phyloP scores from a whole-genome alignment of 1,140 invertebrate species.

The Formica selysi region DNA sequence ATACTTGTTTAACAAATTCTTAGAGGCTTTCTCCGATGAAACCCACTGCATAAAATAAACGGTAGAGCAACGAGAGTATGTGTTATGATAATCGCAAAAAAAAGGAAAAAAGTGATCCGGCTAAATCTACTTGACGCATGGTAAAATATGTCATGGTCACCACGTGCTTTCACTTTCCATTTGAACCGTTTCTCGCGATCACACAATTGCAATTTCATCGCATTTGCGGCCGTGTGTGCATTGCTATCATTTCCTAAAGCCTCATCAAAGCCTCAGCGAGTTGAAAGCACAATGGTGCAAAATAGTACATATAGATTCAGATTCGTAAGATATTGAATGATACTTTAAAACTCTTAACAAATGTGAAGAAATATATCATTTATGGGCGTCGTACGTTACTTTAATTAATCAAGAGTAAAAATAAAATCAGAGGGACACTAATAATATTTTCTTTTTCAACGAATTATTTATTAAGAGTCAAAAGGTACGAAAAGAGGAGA shows the following conservation, averaged over 20 bases:
- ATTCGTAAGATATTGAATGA: neutral
- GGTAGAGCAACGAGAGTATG: neutral
- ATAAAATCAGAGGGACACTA: neutral
- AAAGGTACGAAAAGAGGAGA: too few species aligned
- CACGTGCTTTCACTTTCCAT: constrained; percentile 56
- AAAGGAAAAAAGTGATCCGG: neutral
- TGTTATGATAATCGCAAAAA: constrained; percentile 9
- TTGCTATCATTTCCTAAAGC: constrained; percentile 10
- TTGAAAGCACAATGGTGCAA: neutral
- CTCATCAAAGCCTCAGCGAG: neutral
- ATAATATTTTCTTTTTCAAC: neutral
- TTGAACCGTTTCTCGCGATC: constrained; percentile 17
- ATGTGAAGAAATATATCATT: neutral
- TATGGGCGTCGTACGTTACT: neutral
- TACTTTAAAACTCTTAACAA: neutral
- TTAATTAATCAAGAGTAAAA: neutral
- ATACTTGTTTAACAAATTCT: neutral
- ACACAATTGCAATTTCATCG: neutral
- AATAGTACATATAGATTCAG: constrained; percentile 7
- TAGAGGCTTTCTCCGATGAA: neutral
- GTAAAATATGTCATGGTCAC: constrained; percentile 67
- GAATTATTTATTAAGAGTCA: too few species aligned
- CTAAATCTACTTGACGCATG: constrained; percentile 44
- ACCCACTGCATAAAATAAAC: neutral
- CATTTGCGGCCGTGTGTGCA: neutral